Evolutionary conservation across 1,140 invertebrate genomes (phyloP).

Genomic region (Heliconius himera): DNA sequence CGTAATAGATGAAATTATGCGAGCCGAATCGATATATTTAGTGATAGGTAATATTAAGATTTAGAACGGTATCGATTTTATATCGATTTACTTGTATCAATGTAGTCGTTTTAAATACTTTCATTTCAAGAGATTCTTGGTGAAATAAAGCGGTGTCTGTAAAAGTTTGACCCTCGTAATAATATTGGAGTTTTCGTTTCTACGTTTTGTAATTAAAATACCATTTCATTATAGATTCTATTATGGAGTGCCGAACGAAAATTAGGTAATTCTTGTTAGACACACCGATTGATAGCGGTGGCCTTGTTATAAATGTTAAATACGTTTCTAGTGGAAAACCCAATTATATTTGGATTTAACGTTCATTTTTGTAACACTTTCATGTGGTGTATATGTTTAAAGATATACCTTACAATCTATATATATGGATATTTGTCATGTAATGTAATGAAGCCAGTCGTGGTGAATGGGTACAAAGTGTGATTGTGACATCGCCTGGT

Average conservation of each 20-base stretch:
- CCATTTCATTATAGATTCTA: conserved; percentile 62
- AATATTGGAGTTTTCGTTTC: conserved; percentile 68
- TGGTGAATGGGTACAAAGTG: too few species aligned
- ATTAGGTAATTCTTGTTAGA: conserved; percentile 55
- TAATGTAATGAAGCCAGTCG: too few species aligned
- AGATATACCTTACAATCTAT: too few species aligned
- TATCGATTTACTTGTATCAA: conserved; percentile 63
- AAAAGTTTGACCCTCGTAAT: conserved; percentile 71
- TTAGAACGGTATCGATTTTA: conserved; percentile 45
- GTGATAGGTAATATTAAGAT: conserved; percentile 63
- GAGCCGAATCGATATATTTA: conserved; percentile 63
- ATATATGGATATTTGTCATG: too few species aligned
- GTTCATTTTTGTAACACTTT: neutral
- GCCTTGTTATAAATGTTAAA: conserved; percentile 7
- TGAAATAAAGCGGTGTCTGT: conserved; percentile 56
- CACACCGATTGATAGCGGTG: conserved; percentile 10
- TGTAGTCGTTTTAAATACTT: conserved; percentile 63
- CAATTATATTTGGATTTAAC: neutral
- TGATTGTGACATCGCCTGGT: too few species aligned
- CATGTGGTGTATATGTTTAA: too few species aligned
- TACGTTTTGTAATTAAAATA: conserved; percentile 68
- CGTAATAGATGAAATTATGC: conserved; percentile 65
- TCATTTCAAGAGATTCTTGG: conserved; percentile 53
- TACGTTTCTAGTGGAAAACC: neutral
- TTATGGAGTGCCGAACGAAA: conserved; percentile 55